These are phyloP conservation scores for Crambe crambe DNA, from an alignment of 37 sponge, comb jelly and placozoan genomes.

Conservation along the genomic window DNA sequence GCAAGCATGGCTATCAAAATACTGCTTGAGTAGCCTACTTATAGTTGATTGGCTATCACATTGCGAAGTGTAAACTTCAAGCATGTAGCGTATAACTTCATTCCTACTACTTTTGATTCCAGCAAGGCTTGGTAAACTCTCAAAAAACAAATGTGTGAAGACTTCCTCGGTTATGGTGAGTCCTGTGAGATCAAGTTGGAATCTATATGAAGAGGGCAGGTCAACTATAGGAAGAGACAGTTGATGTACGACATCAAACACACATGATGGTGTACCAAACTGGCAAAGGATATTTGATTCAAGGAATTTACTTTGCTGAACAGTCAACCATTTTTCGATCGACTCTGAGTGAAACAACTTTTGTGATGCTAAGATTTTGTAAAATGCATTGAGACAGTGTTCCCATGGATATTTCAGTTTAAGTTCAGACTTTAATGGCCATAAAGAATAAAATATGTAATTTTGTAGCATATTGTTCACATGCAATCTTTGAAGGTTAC, in stretches of 20 bases:
- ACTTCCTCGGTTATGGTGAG: neutral
- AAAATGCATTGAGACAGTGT: neutral
- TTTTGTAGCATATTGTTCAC: neutral
- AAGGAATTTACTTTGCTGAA: conserved; percentile 25
- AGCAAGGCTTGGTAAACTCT: neutral
- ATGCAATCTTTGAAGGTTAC: neutral
- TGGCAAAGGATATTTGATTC: conserved; percentile 15
- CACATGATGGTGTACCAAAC: neutral
- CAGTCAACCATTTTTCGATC: conserved; percentile 16
- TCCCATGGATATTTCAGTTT: conserved; percentile 37
- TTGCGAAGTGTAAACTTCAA: conserved; percentile 20
- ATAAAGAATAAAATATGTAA: conserved; percentile 38
- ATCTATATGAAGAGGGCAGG: conserved; percentile 26
- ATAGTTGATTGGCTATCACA: neutral
- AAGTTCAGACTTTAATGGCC: conserved; percentile 33
- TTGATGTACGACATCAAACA: neutral
- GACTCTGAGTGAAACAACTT: conserved; percentile 33
- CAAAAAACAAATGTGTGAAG: conserved; percentile 13
- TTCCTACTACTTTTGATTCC: conserved; percentile 9
- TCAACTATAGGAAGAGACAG: conserved; percentile 40
- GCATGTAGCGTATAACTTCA: conserved; percentile 5
- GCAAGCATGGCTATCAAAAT: conserved; percentile 6
- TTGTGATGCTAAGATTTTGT: neutral
- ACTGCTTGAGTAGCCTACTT: neutral
- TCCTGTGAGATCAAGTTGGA: neutral